Evolutionary conservation across 2,113 vertebrate genomes (phyloP).

Genomic region (Erythrolamprus reginae): DNA sequence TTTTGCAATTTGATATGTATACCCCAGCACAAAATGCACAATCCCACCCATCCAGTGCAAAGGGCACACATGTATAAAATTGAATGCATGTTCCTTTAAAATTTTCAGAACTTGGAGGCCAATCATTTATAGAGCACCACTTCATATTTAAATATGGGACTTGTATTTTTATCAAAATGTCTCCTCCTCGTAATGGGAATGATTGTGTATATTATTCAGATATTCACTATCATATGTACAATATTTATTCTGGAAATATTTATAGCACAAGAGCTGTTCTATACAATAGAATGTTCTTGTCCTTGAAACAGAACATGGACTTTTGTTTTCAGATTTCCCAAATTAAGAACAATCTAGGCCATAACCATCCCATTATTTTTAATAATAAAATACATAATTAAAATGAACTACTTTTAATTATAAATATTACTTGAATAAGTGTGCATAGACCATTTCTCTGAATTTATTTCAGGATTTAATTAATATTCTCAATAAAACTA

Average conservation of each 20-base stretch:
- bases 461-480: not conserved
- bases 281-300: not conserved
- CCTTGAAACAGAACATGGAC: not conserved
- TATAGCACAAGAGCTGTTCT: not conserved
- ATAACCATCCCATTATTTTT: not conserved
- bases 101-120: not conserved
- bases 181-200: not conserved
- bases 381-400: not conserved
- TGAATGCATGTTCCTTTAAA: not conserved
- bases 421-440: not conserved
- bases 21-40: not conserved
- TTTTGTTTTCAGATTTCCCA: not conserved
- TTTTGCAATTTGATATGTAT: not conserved
- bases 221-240: not conserved
- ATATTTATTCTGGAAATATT: not conserved
- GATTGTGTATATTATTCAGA: not conserved
- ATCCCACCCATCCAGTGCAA: not conserved
- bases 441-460: not conserved
- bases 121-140: not conserved
- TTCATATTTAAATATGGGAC: not conserved
- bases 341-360: not conserved
- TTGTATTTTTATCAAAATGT: not conserved
- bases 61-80: constrained; percentile 4
- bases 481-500: not conserved
- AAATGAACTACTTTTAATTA: not conserved